phyloP scores from a whole-genome alignment of 2,888 invertebrate genomes.

The Herminia tarsipennalis region DNA sequence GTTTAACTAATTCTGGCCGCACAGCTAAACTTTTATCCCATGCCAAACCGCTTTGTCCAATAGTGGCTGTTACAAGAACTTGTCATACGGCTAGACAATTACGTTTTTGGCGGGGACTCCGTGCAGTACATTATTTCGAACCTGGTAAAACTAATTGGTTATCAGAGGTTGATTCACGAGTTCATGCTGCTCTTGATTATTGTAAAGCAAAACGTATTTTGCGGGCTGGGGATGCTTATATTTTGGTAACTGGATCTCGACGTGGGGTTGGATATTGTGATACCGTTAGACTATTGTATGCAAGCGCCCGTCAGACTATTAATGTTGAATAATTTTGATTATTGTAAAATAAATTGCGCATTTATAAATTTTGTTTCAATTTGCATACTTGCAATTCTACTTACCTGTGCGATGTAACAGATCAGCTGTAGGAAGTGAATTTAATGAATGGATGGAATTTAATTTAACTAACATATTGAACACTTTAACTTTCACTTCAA shows the following conservation, averaged over 20 bases:
- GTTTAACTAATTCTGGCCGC: slow-evolving; percentile 90
- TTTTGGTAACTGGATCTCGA: slow-evolving; percentile 70
- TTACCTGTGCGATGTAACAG: too few relatives aligned
- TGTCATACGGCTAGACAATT: slow-evolving; percentile 88
- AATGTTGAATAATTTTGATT: slow-evolving; percentile 15
- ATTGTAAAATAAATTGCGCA: neutral
- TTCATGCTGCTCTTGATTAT: slow-evolving; percentile 73
- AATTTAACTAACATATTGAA: too few relatives aligned
- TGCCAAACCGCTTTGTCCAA: slow-evolving; percentile 90
- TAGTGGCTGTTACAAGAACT: slow-evolving; percentile 90
- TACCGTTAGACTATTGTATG: slow-evolving; percentile 70
- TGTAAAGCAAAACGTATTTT: slow-evolving; percentile 76
- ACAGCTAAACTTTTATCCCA: slow-evolving; percentile 90
- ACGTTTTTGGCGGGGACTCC: slow-evolving; percentile 80
- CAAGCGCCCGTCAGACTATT: slow-evolving; percentile 69
- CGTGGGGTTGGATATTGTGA: slow-evolving; percentile 78
- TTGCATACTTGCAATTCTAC: too few relatives aligned
- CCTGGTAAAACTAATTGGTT: slow-evolving; percentile 60
- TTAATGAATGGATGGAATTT: too few relatives aligned
- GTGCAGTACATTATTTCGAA: slow-evolving; percentile 83
- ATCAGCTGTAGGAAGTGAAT: too few relatives aligned
- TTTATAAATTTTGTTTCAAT: neutral
- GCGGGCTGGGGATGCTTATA: slow-evolving; percentile 73
- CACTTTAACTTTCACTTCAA: too few relatives aligned
- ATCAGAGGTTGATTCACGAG: slow-evolving; percentile 69